These are phyloP conservation scores for Pseudanteris insignis DNA, from an alignment of 2,888 invertebrate genomes.

Conservation along the genomic window DNA sequence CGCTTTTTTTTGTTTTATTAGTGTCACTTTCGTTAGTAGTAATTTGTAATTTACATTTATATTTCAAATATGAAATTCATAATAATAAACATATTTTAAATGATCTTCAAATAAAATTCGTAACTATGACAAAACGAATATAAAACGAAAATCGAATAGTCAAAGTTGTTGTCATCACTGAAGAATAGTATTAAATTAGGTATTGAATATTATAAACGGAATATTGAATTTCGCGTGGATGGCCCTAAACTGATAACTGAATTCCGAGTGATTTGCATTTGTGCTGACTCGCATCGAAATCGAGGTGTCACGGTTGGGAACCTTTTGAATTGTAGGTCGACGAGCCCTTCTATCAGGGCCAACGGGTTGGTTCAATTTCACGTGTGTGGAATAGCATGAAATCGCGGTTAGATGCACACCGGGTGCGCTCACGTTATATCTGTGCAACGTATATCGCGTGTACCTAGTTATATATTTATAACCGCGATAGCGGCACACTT, in stretches of 20 bases:
- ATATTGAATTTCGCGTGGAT: not conserved
- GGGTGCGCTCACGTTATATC: slow-evolving; percentile 17
- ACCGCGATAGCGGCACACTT: slow-evolving; percentile 44
- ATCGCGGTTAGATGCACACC: slow-evolving; percentile 35
- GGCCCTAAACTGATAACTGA: slow-evolving; percentile 15
- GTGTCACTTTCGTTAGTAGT: no score
- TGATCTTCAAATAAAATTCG: no score
- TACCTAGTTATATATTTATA: slow-evolving; percentile 44
- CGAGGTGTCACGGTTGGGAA: slow-evolving; percentile 19
- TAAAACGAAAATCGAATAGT: no score
- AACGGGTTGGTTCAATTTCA: slow-evolving; percentile 25
- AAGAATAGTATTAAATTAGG: no score
- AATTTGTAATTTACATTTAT: no score
- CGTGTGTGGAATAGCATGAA: slow-evolving; percentile 37
- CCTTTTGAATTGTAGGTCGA: slow-evolving; percentile 41
- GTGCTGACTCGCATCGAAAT: slow-evolving; percentile 14
- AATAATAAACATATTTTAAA: no score
- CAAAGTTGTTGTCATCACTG: no score
- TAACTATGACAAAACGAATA: no score
- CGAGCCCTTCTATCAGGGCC: slow-evolving; percentile 45
- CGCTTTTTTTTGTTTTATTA: no score
- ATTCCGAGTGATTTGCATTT: slow-evolving; percentile 37
- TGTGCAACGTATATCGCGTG: slow-evolving; percentile 36
- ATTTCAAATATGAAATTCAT: no score
- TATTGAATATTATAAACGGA: no score